phyloP scores from a whole-genome alignment of 1,140 invertebrate species.

The Pseudobourletiella spinata region DNA sequence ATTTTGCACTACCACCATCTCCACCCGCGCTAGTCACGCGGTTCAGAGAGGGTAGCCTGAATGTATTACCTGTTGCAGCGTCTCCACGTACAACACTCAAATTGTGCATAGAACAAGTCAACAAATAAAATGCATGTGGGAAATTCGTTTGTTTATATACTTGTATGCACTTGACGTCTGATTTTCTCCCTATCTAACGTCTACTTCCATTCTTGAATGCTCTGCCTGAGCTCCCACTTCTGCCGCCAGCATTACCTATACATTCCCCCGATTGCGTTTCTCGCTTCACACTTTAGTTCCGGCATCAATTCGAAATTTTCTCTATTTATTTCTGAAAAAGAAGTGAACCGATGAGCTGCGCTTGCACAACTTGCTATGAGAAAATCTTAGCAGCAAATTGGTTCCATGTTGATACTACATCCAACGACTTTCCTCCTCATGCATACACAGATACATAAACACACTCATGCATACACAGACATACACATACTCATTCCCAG shows the following conservation, averaged over 20 bases:
- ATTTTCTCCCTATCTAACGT: neutral
- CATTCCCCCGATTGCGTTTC: neutral
- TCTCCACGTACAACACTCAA: neutral
- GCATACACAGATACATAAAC: neutral
- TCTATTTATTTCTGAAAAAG: slow-evolving; percentile 8
- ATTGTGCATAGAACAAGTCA: neutral
- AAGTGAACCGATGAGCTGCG: slow-evolving; percentile 14
- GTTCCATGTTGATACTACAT: slow-evolving; percentile 4
- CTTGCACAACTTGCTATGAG: slow-evolving; percentile 15
- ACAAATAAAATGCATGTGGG: too few species aligned
- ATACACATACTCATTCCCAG: too few species aligned
- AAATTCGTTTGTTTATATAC: neutral
- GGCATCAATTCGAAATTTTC: slow-evolving; percentile 24
- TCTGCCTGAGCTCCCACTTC: too few species aligned
- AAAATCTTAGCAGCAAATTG: slow-evolving; percentile 17
- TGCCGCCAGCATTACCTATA: too few species aligned
- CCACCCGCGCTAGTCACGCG: too few species aligned
- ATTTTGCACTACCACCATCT: too few species aligned
- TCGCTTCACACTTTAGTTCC: slow-evolving; percentile 19
- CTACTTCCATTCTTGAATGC: neutral
- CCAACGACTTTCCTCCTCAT: neutral
- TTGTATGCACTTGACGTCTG: neutral
- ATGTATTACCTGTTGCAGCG: too few species aligned
- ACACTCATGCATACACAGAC: too few species aligned
- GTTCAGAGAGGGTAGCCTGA: too few species aligned